phyloP scores from a whole-genome alignment of 2,888 invertebrate genomes.

The Chirona hameri region DNA sequence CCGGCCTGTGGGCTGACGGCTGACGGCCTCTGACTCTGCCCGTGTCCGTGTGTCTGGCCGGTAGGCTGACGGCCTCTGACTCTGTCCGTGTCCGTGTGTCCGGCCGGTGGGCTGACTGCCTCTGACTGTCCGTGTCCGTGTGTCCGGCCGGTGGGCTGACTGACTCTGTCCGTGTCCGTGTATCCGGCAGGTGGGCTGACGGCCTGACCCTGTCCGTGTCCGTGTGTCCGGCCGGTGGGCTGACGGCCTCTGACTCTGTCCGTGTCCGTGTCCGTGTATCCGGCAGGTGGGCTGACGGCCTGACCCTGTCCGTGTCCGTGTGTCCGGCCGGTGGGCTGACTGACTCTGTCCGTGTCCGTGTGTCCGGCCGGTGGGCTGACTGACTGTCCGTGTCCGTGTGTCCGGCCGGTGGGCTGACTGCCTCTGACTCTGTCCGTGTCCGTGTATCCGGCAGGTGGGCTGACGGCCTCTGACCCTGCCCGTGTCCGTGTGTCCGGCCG shows the following conservation, averaged over 20 bases:
- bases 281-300: neutral
- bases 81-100: neutral
- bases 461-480: neutral
- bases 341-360: neutral
- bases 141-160: neutral
- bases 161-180: neutral
- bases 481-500: neutral
- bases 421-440: too few species aligned
- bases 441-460: neutral
- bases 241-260: too few species aligned
- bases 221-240: too few species aligned
- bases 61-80: too few species aligned
- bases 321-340: neutral
- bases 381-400: too few species aligned
- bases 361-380: constrained; percentile 47
- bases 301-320: neutral
- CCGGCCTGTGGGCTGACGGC: too few species aligned
- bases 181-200: constrained; percentile 47
- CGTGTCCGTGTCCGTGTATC: neutral
- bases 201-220: too few species aligned
- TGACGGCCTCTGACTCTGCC: too few species aligned
- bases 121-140: neutral
- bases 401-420: too few species aligned
- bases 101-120: neutral
- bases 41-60: too few species aligned